These are phyloP conservation scores for Oxyscelio sp. DNA, from an alignment of 2,888 invertebrate genomes.

Conservation along the genomic window DNA sequence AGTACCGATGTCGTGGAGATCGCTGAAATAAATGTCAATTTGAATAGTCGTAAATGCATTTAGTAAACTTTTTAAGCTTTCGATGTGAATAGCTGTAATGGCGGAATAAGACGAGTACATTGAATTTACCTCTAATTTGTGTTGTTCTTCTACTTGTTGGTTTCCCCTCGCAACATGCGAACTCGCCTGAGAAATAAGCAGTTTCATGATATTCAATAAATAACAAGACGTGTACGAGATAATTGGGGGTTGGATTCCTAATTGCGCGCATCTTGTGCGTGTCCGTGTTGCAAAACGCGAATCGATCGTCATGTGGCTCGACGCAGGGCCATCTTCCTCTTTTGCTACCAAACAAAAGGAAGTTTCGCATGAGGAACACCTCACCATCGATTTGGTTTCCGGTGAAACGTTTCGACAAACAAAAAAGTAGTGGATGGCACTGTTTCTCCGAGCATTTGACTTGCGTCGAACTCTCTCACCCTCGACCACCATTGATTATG, in stretches of 20 bases:
- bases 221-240: slow-evolving; percentile 74
- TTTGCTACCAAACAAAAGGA: slow-evolving; percentile 60
- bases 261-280: slow-evolving; percentile 73
- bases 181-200: slow-evolving; percentile 79
- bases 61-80: slow-evolving; percentile 1
- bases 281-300: slow-evolving; percentile 71
- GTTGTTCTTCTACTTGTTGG: slow-evolving; percentile 36
- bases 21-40: slow-evolving; percentile 5
- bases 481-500: no score
- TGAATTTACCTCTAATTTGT: slow-evolving; percentile 35
- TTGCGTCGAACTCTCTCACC: no score
- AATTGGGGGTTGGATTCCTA: slow-evolving; percentile 71
- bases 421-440: slow-evolving; percentile 78
- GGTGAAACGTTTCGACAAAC: slow-evolving; percentile 82
- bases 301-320: slow-evolving; percentile 81
- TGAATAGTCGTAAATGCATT: background rate
- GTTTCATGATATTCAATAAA: slow-evolving; percentile 75
- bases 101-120: slow-evolving; percentile 17
- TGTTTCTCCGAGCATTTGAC: slow-evolving; percentile 77
- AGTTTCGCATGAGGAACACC: slow-evolving; percentile 71
- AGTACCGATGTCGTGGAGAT: background rate
- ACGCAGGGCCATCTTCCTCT: slow-evolving; percentile 68
- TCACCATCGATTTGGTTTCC: slow-evolving; percentile 83
- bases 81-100: slow-evolving; percentile 6
- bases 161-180: slow-evolving; percentile 78